Evolutionary conservation across 2,113 vertebrate species (phyloP), one percentile per base, ranked within the genome.

Genomic region (Ovis canadensis): DNA sequence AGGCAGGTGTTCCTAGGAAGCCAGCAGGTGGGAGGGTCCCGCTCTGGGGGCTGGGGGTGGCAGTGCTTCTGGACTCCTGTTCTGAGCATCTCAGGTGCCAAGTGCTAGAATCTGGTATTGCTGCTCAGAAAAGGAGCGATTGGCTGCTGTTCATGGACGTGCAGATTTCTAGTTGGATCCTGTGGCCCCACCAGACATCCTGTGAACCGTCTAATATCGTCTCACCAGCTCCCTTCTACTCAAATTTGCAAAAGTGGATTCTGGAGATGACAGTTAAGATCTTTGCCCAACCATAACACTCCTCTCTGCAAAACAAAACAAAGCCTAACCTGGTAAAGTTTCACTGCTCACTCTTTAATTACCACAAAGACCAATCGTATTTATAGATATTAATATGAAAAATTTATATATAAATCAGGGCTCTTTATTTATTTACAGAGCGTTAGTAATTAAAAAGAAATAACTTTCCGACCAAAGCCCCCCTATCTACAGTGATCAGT

Each of bases 341-440:
- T 86, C 48, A 81, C 16, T 80, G 52, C 31, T 74, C 0, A 0
- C 74, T 81, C 17, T 60, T 97, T 90, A 50, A 90, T 78, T 60
- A 88, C 10, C 19, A 62, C 2, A 5, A 83, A 43, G 67, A 60
- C 7, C 10, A 77, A 78, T 16, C 6, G 45, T 55, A 92, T 67
- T 86, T 88, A 85, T n/a, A 95, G 59, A 59, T 67, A 52, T 3
- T n/a, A n/a, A 87, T 45, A 84, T 29, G 36, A 82, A 96, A 88
- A 87, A 29, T 74, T 59, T 67, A 90, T 64, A 88, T 74, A 16
- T 45, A 81, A 96, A 71, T 19, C 36, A 88, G 57, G 81, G 52
- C 43, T 88, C 45, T 90, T 78, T 92, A 94, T 86, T 91, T 96
- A 90, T 85, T 96, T 94, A 52, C 17, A 86, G 91, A 94, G 48